phyloP scores from a whole-genome alignment of 1,140 invertebrate genomes.

The Parapsyche elsis region DNA sequence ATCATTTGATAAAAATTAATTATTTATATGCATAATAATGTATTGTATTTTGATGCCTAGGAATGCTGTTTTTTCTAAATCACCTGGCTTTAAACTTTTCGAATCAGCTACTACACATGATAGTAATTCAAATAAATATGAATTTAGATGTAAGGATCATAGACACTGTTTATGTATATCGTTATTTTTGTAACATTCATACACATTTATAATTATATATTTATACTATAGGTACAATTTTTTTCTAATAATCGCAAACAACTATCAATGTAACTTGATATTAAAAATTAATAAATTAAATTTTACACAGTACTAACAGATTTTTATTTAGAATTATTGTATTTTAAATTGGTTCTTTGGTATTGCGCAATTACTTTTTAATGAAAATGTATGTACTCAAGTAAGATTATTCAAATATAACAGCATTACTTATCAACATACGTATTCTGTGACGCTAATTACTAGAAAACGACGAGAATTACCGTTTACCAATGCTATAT shows the following conservation, averaged over 20 bases:
- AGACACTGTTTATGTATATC: constrained; percentile 22
- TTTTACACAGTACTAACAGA: no score
- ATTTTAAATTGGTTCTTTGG: no score
- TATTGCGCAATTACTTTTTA: no score
- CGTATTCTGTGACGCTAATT: no score
- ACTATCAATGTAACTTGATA: constrained; percentile 15
- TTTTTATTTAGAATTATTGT: no score
- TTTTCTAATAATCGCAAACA: not conserved
- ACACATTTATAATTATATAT: not conserved
- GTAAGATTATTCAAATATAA: no score
- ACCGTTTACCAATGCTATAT: no score
- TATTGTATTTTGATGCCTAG: not conserved
- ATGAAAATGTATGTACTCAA: no score
- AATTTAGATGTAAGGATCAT: constrained; percentile 17
- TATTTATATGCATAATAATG: not conserved
- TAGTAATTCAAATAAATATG: constrained; percentile 12
- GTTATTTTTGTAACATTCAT: constrained; percentile 28
- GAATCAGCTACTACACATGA: not conserved
- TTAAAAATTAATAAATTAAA: constrained; percentile 21
- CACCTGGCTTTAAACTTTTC: constrained; percentile 10
- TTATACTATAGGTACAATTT: not conserved
- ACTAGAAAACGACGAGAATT: no score
- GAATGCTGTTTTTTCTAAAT: not conserved
- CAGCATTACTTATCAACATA: no score
- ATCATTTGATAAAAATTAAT: not conserved